Percentiles rank a stretch among this genome's conserved stretches.
These are phyloP conservation scores for Ageneiosus marmoratus DNA, from an alignment of 2,113 vertebrate species.

Conservation along the genomic window DNA sequence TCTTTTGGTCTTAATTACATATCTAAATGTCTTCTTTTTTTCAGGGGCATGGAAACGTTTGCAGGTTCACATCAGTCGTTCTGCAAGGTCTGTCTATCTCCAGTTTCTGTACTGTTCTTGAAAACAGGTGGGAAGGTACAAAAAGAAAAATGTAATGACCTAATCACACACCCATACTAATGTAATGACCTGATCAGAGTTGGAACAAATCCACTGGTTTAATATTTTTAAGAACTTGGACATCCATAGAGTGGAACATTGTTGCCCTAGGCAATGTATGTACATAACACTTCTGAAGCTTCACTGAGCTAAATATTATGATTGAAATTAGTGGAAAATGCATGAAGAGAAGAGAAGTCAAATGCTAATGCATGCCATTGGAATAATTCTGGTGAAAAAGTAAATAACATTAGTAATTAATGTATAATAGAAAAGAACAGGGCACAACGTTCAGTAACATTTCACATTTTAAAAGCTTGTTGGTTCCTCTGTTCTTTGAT, in stretches of 20 bases:
- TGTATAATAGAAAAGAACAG: neutral
- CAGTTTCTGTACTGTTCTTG: neutral
- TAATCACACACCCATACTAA: neutral
- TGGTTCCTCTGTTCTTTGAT: neutral
- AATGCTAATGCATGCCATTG: neutral
- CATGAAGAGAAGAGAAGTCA: neutral
- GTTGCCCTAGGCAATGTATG: neutral
- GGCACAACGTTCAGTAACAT: neutral
- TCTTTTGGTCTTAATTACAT: neutral
- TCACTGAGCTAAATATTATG: neutral
- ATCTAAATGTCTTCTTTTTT: neutral
- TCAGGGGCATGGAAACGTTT: neutral
- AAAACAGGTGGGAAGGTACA: neutral
- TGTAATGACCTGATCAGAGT: neutral
- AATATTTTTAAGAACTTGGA: slow-evolving; percentile 2
- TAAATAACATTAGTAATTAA: neutral
- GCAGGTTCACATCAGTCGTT: neutral
- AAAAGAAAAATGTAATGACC: neutral
- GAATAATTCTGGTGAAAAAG: neutral
- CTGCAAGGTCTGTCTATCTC: neutral
- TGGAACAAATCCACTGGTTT: neutral
- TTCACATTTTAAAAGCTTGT: neutral
- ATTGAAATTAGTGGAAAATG: neutral
- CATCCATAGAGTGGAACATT: neutral
- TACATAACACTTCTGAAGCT: neutral